These are phyloP conservation scores for Pocota personata DNA, from an alignment of 2,888 invertebrate species.

Conservation along the genomic window DNA sequence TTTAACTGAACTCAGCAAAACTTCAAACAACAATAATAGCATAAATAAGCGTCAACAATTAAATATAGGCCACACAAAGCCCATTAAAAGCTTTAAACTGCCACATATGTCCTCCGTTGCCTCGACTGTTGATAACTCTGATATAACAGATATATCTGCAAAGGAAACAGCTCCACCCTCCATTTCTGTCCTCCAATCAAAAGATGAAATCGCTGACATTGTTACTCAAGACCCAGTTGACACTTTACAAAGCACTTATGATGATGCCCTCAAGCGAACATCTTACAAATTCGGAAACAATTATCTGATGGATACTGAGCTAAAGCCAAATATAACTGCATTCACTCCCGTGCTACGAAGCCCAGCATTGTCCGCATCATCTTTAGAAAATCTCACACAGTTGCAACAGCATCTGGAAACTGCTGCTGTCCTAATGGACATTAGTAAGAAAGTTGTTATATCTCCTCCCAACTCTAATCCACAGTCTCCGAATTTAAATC, in stretches of 20 bases:
- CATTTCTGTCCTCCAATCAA: conserved; percentile 28
- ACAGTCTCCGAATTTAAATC: conserved; percentile 79
- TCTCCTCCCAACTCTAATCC: conserved; percentile 82
- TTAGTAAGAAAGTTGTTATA: conserved; percentile 82
- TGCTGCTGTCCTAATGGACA: conserved; percentile 82
- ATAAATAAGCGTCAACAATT: conserved; percentile 73
- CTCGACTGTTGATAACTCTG: conserved; percentile 19
- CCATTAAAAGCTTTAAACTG: conserved; percentile 68
- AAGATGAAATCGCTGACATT: conserved; percentile 33
- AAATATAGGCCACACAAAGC: conserved; percentile 70
- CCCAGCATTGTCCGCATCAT: conserved; percentile 41
- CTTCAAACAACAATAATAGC: conserved; percentile 76
- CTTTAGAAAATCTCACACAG: conserved; percentile 77
- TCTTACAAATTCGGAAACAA: conserved; percentile 38
- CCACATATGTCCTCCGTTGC: conserved; percentile 58
- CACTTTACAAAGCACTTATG: conserved; percentile 36
- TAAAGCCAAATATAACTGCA: conserved; percentile 47
- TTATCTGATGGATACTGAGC: conserved; percentile 27
- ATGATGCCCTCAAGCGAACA: conserved; percentile 23
- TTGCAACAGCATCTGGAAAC: conserved; percentile 82
- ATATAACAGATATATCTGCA: conserved; percentile 5
- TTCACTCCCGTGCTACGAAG: conserved; percentile 38
- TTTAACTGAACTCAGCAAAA: conserved; percentile 82
- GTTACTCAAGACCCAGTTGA: conserved; percentile 23
- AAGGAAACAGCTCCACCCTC: conserved; percentile 46